Conservation (phyloP, 2,888 invertebrate species). For the Crepidodera aurea region DNA sequence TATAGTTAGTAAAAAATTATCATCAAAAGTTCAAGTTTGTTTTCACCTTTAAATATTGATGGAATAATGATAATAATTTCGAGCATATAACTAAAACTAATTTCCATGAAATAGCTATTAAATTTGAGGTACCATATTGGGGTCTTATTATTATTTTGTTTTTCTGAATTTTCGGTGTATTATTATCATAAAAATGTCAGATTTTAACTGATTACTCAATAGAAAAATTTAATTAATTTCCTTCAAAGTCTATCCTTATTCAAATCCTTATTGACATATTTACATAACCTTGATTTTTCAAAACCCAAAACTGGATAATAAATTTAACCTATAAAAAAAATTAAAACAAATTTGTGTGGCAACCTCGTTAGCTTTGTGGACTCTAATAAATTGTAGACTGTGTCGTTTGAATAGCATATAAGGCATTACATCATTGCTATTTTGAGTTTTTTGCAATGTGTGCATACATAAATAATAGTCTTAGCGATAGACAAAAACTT, state of each 20-base stretch:
- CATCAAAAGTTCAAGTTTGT: too few species aligned
- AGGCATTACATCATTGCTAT: constrained; percentile 51
- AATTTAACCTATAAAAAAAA: constrained; percentile 20
- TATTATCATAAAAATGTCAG: too few species aligned
- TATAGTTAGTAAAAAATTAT: too few species aligned
- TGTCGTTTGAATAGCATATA: constrained; percentile 48
- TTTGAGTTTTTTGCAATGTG: constrained; percentile 46
- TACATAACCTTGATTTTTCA: constrained; percentile 13
- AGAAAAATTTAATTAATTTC: background rate
- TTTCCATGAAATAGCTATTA: too few species aligned
- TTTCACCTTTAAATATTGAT: too few species aligned
- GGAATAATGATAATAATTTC: too few species aligned
- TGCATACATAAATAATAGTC: constrained; percentile 44
- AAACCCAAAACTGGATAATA: constrained; percentile 18
- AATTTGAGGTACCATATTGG: too few species aligned
- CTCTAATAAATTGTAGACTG: constrained; percentile 20
- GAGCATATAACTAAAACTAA: too few species aligned
- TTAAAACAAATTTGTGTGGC: constrained; percentile 1
- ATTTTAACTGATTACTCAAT: background rate
- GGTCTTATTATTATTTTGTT: too few species aligned
- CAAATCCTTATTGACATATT: constrained; percentile 7
- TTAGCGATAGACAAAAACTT: background rate
- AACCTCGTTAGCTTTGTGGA: constrained; percentile 3
- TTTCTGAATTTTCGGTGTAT: too few species aligned
- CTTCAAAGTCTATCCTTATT: background rate